Evolutionary conservation across 2,888 invertebrate genomes (phyloP).

Genomic region (Spilarctia lutea): DNA sequence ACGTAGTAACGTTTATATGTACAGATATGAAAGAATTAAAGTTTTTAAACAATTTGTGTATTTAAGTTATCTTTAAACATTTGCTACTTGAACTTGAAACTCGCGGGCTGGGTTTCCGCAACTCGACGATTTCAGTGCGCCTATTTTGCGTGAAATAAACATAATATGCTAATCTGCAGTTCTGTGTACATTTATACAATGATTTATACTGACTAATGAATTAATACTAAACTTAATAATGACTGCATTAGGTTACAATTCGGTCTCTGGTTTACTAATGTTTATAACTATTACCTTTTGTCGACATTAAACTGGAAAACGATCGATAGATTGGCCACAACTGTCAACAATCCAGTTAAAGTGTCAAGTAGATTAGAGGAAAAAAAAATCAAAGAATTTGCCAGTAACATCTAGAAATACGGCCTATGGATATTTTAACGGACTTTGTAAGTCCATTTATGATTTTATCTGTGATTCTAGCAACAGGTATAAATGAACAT

Average conservation of each 20-base stretch:
- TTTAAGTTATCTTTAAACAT: not conserved
- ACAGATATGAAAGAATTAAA: not conserved
- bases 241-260: not conserved
- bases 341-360: not conserved
- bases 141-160: too few species aligned
- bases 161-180: not conserved
- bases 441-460: not conserved
- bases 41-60: not conserved
- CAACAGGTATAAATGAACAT: not conserved
- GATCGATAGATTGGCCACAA: not conserved
- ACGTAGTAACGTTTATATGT: too few species aligned
- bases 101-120: too few species aligned
- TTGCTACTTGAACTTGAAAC: too few species aligned
- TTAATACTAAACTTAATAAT: not conserved
- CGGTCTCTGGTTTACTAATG: not conserved
- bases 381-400: not conserved
- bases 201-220: too few species aligned
- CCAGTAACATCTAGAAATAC: too few species aligned
- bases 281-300: not conserved
- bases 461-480: not conserved
- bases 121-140: too few species aligned
- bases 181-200: not conserved
- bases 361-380: too few species aligned
- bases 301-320: not conserved
- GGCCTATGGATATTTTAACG: not conserved